Evolutionary conservation across 2,888 invertebrate species (phyloP).

Genomic region (Chironomus riparius): DNA sequence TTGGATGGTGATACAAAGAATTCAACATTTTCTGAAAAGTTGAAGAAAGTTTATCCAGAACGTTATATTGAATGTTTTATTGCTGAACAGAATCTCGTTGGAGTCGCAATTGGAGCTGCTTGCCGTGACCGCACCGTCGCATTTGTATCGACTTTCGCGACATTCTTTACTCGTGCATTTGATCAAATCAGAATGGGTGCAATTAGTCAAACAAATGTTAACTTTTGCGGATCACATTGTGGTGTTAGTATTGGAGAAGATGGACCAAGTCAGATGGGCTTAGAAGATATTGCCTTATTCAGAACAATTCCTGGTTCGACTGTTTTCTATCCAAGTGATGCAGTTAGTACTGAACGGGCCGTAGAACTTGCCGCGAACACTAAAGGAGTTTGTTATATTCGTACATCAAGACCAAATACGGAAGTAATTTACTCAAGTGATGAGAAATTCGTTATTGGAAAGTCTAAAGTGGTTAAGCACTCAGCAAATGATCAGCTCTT

Average conservation of each 20-base stretch:
- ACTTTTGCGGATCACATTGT: slow-evolving; percentile 94
- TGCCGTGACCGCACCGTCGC: slow-evolving; percentile 87
- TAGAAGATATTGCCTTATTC: slow-evolving; percentile 97
- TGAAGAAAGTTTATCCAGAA: slow-evolving; percentile 61
- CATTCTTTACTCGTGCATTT: slow-evolving; percentile 92
- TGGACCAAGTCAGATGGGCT: slow-evolving; percentile 98
- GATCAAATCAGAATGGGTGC: slow-evolving; percentile 99
- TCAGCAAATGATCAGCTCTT: slow-evolving; percentile 70
- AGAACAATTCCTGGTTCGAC: slow-evolving; percentile 76
- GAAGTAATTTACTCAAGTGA: slow-evolving; percentile 77
- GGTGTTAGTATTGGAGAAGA: slow-evolving; percentile 98
- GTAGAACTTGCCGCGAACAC: slow-evolving; percentile 94
- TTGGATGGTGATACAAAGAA: slow-evolving; percentile 98
- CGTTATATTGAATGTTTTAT: slow-evolving; percentile 96
- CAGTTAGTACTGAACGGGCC: slow-evolving; percentile 88
- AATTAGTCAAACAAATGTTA: slow-evolving; percentile 95
- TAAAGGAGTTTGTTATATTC: slow-evolving; percentile 88
- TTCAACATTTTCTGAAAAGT: slow-evolving; percentile 91
- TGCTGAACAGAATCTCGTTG: slow-evolving; percentile 96
- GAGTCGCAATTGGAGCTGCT: slow-evolving; percentile 89
- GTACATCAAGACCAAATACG: slow-evolving; percentile 89
- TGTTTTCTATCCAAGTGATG: slow-evolving; percentile 79
- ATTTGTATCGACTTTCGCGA: slow-evolving; percentile 95
- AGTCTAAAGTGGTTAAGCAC: slow-evolving; percentile 69
- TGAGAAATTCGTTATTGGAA: slow-evolving; percentile 69